These are phyloP conservation scores for Cuniculus paca DNA, from an alignment of 2,797 vertebrate species.

Conservation along the genomic window DNA sequence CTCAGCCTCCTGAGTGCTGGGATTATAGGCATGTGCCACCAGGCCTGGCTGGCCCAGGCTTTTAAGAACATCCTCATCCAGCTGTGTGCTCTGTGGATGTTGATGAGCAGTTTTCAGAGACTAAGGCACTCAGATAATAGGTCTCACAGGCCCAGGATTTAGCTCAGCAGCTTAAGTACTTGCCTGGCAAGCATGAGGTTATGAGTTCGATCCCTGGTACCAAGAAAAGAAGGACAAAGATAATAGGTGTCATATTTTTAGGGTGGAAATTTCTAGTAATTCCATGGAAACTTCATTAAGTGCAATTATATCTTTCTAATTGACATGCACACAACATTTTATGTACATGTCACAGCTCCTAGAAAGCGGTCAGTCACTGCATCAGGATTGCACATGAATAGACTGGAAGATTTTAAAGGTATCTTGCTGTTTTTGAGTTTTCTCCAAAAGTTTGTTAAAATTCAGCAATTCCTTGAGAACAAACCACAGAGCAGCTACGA, in stretches of 20 bases:
- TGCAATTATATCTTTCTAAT: neutral
- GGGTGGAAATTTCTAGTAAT: neutral
- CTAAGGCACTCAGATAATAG: neutral
- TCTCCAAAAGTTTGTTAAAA: slow-evolving; percentile 33
- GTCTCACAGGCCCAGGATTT: no score
- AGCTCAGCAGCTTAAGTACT: no score
- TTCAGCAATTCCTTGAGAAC: neutral
- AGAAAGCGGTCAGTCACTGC: neutral
- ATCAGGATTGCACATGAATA: neutral
- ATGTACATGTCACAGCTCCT: neutral
- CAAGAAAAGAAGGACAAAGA: no score
- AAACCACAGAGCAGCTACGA: neutral
- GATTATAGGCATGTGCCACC: no score
- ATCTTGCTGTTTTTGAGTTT: neutral
- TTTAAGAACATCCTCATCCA: neutral
- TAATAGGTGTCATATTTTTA: neutral
- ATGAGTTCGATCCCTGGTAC: no score
- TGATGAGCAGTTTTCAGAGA: neutral
- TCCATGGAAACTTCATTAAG: neutral
- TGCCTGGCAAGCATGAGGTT: no score
- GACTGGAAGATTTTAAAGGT: neutral
- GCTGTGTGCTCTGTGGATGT: neutral
- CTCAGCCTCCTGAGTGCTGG: no score
- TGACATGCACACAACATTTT: neutral
- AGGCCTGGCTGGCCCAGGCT: neutral